Conservation (phyloP, 2,797 vertebrate genomes). For the Sciurus vulgaris region DNA sequence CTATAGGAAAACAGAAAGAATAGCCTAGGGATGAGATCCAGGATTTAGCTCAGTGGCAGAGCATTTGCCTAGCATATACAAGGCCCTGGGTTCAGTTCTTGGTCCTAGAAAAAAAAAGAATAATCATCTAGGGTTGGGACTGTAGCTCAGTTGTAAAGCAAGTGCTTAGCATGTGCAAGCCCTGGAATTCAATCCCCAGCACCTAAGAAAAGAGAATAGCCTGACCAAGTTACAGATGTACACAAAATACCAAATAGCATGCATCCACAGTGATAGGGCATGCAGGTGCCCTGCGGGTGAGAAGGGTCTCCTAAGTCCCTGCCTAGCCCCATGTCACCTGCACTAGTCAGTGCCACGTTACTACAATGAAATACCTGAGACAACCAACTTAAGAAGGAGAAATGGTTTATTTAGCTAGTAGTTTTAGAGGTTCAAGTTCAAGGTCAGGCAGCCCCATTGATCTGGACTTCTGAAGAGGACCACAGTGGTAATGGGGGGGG, state of each 20-base stretch:
- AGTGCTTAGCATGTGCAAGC: neutral
- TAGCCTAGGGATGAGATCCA: neutral
- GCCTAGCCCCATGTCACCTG: neutral
- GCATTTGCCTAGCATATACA: neutral
- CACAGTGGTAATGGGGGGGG: fast-evolving
- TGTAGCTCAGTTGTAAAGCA: neutral
- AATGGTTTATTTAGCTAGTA: neutral
- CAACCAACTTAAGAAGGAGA: neutral
- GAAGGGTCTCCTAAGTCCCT: neutral
- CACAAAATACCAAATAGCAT: neutral
- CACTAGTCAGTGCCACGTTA: neutral
- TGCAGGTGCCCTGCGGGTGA: neutral
- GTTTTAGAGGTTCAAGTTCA: neutral
- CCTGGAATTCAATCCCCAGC: neutral
- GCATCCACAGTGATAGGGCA: neutral
- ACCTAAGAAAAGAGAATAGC: neutral
- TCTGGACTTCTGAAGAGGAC: neutral
- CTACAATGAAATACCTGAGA: neutral
- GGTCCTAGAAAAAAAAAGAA: neutral
- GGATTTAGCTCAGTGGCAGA: neutral
- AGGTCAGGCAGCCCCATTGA: too few species aligned
- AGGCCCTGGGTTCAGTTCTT: neutral
- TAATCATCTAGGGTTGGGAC: neutral
- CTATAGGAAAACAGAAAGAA: slow-evolving; percentile 16
- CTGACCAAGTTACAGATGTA: neutral